Evolutionary conservation across 2,888 invertebrate genomes (phyloP).

Genomic region (Megastigmus dorsalis): DNA sequence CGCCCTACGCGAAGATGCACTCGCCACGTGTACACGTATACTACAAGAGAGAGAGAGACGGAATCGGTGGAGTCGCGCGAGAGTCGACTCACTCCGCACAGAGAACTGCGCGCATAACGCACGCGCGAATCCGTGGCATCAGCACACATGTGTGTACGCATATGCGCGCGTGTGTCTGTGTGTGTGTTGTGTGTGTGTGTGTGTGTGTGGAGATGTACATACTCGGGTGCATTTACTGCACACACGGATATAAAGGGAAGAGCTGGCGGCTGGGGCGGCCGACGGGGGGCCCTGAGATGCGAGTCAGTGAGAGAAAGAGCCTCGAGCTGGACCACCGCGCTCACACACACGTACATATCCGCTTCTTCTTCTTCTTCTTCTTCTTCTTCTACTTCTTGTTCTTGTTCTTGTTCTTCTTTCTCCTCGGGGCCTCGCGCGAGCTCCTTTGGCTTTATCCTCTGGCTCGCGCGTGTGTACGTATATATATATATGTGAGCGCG

Average conservation of each 20-base stretch:
- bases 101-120: constrained; percentile 53
- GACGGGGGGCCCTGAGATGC: constrained; percentile 1
- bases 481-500: not conserved
- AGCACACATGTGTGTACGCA: constrained; percentile 6
- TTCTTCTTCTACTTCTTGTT: no score
- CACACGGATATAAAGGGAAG: no score
- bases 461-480: not conserved
- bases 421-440: constrained; percentile 48
- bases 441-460: constrained; percentile 36
- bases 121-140: constrained; percentile 41
- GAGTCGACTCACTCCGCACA: constrained; percentile 14
- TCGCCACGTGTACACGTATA: not conserved
- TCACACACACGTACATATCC: constrained; percentile 37
- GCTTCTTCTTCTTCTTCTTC: no score
- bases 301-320: not conserved
- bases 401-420: no score
- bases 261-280: not conserved
- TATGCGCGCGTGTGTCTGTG: constrained; percentile 8
- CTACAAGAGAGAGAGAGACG: constrained; percentile 13
- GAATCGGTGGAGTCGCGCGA: constrained; percentile 51
- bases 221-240: no score
- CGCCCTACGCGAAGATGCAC: not conserved
- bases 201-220: no score
- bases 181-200: not conserved
- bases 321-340: constrained; percentile 50